Percentiles rank a stretch among this genome's conserved stretches.
These are phyloP conservation scores for Butorides virescens DNA, from an alignment of 2,113 vertebrate genomes.

Conservation along the genomic window DNA sequence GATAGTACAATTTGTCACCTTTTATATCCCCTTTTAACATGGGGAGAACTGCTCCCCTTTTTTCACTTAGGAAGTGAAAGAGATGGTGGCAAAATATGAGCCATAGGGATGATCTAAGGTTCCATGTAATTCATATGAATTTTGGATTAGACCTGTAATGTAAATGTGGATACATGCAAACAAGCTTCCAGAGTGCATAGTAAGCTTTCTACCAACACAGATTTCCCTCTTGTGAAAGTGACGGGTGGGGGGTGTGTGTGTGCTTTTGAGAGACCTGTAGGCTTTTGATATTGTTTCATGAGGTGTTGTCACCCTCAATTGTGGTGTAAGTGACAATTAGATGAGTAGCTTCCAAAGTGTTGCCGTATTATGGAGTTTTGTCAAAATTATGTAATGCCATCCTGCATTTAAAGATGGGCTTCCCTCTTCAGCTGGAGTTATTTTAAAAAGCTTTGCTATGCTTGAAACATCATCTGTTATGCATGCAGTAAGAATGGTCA, in stretches of 20 bases:
- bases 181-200: not conserved
- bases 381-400: not conserved
- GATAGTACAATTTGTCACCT: not conserved
- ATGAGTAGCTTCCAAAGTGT: not conserved
- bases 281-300: not conserved
- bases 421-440: not conserved
- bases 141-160: not conserved
- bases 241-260: not conserved
- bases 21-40: not conserved
- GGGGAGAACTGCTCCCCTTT: not conserved
- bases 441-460: conserved; percentile 39
- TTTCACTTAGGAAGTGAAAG: not conserved
- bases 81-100: not conserved
- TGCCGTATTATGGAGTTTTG: not conserved
- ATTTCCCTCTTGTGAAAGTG: not conserved
- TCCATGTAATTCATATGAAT: not conserved
- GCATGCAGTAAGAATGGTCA: not conserved
- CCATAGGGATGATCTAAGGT: not conserved
- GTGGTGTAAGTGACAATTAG: not conserved
- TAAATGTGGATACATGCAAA: not conserved
- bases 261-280: not conserved
- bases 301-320: not conserved
- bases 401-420: not conserved
- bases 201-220: not conserved
- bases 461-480: conserved; percentile 34